Conservation (phyloP, 1,140 invertebrate species). For the Camponotus pennsylvanicus region DNA sequence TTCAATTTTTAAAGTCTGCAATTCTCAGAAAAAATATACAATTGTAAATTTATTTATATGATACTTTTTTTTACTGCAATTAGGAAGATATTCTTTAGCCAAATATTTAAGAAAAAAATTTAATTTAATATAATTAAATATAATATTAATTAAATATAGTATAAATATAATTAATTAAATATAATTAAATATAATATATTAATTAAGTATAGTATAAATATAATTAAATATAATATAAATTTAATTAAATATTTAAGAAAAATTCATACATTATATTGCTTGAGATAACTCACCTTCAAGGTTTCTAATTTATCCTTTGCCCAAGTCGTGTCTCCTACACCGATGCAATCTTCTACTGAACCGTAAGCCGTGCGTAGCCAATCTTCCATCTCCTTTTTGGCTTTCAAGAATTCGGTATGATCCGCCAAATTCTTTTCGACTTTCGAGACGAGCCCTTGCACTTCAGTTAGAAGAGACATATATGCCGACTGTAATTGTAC, state of each 20-base stretch:
- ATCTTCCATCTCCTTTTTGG: slow-evolving; percentile 92
- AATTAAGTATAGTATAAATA: too few species aligned
- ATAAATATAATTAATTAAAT: too few species aligned
- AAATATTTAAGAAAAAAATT: not conserved
- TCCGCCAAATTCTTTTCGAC: slow-evolving; percentile 96
- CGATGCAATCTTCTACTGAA: slow-evolving; percentile 93
- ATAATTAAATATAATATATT: too few species aligned
- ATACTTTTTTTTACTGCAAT: not conserved
- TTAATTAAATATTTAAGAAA: too few species aligned
- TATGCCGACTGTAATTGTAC: slow-evolving; percentile 94
- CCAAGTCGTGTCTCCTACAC: slow-evolving; percentile 92
- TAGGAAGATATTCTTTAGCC: not conserved
- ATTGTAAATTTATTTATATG: not conserved
- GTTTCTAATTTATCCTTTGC: slow-evolving; percentile 95
- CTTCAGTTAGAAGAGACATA: slow-evolving; percentile 91
- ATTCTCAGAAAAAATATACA: not conserved
- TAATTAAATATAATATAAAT: too few species aligned
- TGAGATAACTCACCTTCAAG: slow-evolving; percentile 85
- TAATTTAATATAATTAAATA: too few species aligned
- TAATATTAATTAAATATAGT: too few species aligned
- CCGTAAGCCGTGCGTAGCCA: slow-evolving; percentile 93
- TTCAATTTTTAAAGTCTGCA: not conserved
- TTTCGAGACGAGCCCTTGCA: slow-evolving; percentile 92
- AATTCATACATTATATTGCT: not conserved
- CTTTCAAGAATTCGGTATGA: slow-evolving; percentile 95